Evolutionary conservation across 1,140 invertebrate genomes (phyloP).

Genomic region (Chrysoperla carnea): DNA sequence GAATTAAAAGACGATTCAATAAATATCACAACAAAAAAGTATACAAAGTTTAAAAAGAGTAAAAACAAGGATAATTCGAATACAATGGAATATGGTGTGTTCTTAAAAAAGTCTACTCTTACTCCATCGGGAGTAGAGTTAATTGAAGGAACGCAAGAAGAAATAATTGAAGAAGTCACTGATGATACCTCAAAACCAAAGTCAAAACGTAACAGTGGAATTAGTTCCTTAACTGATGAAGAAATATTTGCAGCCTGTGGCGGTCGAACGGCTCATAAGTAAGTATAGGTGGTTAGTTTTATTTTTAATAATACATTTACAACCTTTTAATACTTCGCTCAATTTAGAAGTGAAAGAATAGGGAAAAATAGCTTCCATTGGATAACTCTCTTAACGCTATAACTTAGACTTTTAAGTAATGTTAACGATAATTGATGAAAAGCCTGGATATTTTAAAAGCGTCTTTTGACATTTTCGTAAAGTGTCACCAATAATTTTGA

Average conservation of each 20-base stretch:
- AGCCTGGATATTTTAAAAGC: too few relatives aligned
- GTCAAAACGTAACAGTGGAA: constrained; percentile 14
- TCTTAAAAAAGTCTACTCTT: constrained; percentile 29
- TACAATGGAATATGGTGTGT: constrained; percentile 26
- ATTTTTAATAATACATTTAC: too few relatives aligned
- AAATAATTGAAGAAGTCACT: constrained; percentile 3
- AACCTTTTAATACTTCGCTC: too few relatives aligned
- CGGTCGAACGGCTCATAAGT: constrained; percentile 67
- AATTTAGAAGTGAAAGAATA: too few relatives aligned
- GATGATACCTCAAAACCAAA: constrained; percentile 8
- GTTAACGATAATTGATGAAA: too few relatives aligned
- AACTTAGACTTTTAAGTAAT: too few relatives aligned
- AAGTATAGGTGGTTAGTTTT: constrained; percentile 12
- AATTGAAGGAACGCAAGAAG: constrained; percentile 10
- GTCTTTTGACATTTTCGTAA: too few relatives aligned
- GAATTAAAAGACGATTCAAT: constrained; percentile 22
- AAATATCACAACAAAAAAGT: constrained; percentile 28
- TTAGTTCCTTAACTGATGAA: constrained; percentile 44
- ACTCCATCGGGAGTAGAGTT: constrained; percentile 15
- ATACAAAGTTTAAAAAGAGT: constrained; percentile 25
- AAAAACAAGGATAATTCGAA: constrained; percentile 5
- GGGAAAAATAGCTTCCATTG: too few relatives aligned
- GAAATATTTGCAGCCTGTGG: constrained; percentile 58
- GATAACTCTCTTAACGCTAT: too few relatives aligned
- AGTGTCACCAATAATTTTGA: too few relatives aligned